Evolutionary conservation across 2,888 invertebrate genomes (phyloP), one percentile per base, ranked within the genome.

Genomic region (Tetrapedia diversipes): DNA sequence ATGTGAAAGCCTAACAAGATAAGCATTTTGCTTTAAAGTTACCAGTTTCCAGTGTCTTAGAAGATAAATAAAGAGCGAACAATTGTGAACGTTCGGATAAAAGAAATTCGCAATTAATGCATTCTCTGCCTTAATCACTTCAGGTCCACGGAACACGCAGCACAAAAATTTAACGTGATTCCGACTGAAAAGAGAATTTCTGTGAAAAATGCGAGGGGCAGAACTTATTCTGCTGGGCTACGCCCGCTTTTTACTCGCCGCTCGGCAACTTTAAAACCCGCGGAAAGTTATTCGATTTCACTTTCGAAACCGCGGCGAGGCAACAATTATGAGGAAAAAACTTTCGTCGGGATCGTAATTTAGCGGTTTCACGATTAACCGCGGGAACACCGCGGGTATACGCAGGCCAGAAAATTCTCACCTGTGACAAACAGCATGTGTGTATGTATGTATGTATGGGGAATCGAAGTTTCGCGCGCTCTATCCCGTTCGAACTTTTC

Each of bases 281-380:
- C 29, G 47, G n/a, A 41, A 67, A 67, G 29, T 67, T 47, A 34
- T 14, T 27, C 22, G 29, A 22, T 68, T 59, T 43, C 60, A n/a
- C 37, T 61, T 27, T 61, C 41, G 51, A 68, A 68, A 53, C 34
- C 60, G 41, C 51, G 14, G 19, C 0, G 29, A 8, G 4, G 41
- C 43, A 61, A n/a, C 32, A 43, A 43, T 53, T 41, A 19, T 57
- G 4, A 34, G 49, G 24, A 19, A 60, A 51, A 39, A 39, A 67
- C 37, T 67, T 59, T 16, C n/a, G 19, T 10, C 37, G 6, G 16
- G 11, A 57, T 39, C 57, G 68, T 60, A 59, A 60, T 68, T 67
- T 56, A 56, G 34, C 43, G 65, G 65, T 45, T 43, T 51, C 41
- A 16, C 53, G 64, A 53, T 64, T 66, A 66, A 56, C 56, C 65